Conservation (phyloP, 1,140 invertebrate genomes). For the Bombus polaris region DNA sequence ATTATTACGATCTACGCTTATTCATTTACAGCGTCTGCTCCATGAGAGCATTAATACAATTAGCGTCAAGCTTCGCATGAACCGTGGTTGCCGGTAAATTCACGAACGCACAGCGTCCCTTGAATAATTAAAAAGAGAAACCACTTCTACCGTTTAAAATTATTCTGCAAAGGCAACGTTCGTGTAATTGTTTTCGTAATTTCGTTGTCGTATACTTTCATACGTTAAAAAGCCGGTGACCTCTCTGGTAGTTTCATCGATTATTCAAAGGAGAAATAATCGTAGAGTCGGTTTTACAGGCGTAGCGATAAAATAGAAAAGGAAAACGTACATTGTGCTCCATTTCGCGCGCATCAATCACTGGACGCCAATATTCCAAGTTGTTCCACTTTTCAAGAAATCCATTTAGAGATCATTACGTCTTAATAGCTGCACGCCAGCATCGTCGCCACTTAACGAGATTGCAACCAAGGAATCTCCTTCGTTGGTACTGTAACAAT, state of each 20-base stretch:
- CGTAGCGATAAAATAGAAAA: neutral
- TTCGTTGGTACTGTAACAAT: neutral
- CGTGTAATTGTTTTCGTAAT: neutral
- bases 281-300: neutral
- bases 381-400: slow-evolving; percentile 17
- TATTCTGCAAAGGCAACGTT: neutral
- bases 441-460: slow-evolving; percentile 33
- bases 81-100: neutral
- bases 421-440: slow-evolving; percentile 21
- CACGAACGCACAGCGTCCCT: neutral
- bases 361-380: neutral
- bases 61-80: neutral
- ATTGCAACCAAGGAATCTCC: slow-evolving; percentile 19
- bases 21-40: neutral
- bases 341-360: slow-evolving; percentile 33
- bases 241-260: neutral
- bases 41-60: slow-evolving; percentile 2
- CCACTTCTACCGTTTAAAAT: neutral
- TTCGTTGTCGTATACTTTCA: neutral
- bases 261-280: neutral
- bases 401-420: slow-evolving; percentile 29
- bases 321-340: neutral
- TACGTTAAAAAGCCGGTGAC: too few relatives aligned
- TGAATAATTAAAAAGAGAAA: neutral
- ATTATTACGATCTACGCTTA: neutral